Evolutionary conservation across 2,888 invertebrate genomes (phyloP).

Genomic region (Hydriomena furcata): DNA sequence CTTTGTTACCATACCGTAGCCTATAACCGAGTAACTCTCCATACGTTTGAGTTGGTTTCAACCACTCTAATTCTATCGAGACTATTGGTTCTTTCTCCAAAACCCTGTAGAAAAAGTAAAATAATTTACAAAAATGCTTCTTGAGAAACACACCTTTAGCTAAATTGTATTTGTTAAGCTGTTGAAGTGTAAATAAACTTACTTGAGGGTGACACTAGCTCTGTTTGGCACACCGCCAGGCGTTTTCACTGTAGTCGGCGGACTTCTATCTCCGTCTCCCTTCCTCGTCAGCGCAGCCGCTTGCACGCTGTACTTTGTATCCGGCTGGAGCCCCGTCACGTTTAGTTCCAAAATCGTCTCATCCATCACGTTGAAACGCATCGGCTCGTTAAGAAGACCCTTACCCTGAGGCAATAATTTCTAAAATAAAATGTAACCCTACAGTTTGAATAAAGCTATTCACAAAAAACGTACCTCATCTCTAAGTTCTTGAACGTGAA

Average conservation of each 20-base stretch:
- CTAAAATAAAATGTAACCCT: slow-evolving; percentile 16
- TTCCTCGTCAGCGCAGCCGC: slow-evolving; percentile 98
- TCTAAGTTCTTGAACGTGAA: slow-evolving; percentile 95
- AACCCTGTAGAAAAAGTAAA: slow-evolving; percentile 84
- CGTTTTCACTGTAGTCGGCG: slow-evolving; percentile 93
- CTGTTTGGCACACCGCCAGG: slow-evolving; percentile 96
- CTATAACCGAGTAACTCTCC: slow-evolving; percentile 95
- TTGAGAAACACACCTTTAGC: too few species aligned
- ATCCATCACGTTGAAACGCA: slow-evolving; percentile 93
- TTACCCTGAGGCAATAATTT: slow-evolving; percentile 80
- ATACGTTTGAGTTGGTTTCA: slow-evolving; percentile 93
- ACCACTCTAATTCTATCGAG: slow-evolving; percentile 96
- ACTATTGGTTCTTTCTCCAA: slow-evolving; percentile 94
- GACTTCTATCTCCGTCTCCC: slow-evolving; percentile 97
- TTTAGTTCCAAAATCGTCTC: slow-evolving; percentile 90
- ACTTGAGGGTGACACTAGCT: slow-evolving; percentile 92
- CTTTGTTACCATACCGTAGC: slow-evolving; percentile 93
- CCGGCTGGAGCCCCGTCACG: slow-evolving; percentile 95
- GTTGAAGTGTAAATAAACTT: slow-evolving; percentile 50
- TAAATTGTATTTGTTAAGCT: slow-evolving; percentile 2
- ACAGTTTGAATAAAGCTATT: not conserved
- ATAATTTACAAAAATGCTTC: too few species aligned
- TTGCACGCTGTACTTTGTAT: slow-evolving; percentile 96
- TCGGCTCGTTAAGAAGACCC: slow-evolving; percentile 92
- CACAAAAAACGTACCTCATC: slow-evolving; percentile 86